These are phyloP conservation scores for Forbesichthys agassizii DNA, from an alignment of 2,113 vertebrate genomes.

Conservation along the genomic window DNA sequence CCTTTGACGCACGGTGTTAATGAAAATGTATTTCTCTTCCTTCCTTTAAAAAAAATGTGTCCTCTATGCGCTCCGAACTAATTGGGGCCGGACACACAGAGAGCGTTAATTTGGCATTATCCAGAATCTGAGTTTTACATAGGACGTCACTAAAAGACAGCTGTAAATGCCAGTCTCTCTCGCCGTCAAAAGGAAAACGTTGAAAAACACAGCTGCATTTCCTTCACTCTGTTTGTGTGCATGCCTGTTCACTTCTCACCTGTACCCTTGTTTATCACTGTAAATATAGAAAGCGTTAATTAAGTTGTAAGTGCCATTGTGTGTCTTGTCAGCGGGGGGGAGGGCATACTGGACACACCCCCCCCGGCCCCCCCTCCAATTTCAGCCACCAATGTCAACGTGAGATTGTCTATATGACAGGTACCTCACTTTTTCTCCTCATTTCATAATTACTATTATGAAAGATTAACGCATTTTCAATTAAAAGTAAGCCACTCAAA, in stretches of 20 bases:
- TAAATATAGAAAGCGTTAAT: constrained; percentile 81
- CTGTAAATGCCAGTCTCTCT: constrained; percentile 61
- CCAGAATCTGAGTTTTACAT: constrained; percentile 26
- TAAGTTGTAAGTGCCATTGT: constrained; percentile 75
- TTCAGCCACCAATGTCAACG: constrained; percentile 48
- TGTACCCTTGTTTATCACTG: constrained; percentile 30
- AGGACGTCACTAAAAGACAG: constrained; percentile 37
- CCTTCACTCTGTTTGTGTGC: constrained; percentile 52
- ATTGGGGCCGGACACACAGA: constrained; percentile 35
- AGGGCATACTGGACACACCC: constrained; percentile 55
- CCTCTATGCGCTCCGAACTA: background rate
- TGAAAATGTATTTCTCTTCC: too few species aligned
- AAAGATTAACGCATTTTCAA: constrained; percentile 62
- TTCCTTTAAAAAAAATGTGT: too few species aligned
- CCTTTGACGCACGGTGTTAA: background rate
- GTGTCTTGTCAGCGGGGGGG: constrained; percentile 57
- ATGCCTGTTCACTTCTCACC: background rate
- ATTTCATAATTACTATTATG: constrained; percentile 68
- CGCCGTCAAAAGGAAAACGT: constrained; percentile 56
- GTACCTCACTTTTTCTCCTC: constrained; percentile 59
- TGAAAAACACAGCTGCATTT: constrained; percentile 50
- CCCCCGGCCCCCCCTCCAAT: constrained; percentile 51
- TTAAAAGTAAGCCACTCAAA: constrained; percentile 66
- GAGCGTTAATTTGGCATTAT: constrained; percentile 49
- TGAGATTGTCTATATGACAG: constrained; percentile 71